These are phyloP conservation scores for Drosophila littoralis DNA, from an alignment of 1,140 invertebrate species.

Conservation along the genomic window DNA sequence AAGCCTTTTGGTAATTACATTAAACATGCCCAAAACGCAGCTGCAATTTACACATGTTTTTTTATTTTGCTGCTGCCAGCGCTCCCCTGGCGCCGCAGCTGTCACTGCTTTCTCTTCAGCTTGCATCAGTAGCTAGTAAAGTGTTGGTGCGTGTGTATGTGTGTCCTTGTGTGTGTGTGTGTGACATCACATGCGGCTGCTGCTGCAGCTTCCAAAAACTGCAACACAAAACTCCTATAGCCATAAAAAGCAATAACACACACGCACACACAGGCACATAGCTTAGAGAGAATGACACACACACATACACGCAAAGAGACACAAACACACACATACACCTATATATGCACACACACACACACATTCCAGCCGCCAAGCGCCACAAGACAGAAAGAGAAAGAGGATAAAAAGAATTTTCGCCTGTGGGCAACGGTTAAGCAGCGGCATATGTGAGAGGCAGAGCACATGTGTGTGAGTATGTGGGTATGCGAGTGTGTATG, in stretches of 20 bases:
- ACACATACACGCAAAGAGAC: constrained; percentile 3
- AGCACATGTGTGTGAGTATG: constrained; percentile 11
- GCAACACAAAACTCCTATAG: constrained; percentile 68
- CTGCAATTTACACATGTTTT: constrained; percentile 76
- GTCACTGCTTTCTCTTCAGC: background rate
- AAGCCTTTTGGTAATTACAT: constrained; percentile 82
- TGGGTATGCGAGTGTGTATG: constrained; percentile 14
- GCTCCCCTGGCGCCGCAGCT: background rate
- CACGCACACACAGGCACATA: constrained; percentile 20
- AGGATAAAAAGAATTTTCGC: constrained; percentile 54
- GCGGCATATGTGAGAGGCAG: constrained; percentile 28
- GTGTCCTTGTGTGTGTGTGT: constrained; percentile 14
- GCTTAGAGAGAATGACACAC: constrained; percentile 17
- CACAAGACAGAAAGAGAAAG: constrained; percentile 7
- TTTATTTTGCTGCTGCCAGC: background rate
- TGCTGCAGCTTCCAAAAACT: constrained; percentile 54
- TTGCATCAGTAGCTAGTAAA: constrained; percentile 1
- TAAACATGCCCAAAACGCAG: constrained; percentile 82
- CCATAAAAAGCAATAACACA: constrained; percentile 60
- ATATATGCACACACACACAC: background rate
- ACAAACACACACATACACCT: constrained; percentile 7
- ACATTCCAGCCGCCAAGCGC: too few relatives aligned
- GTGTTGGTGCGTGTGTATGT: background rate
- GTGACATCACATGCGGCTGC: constrained; percentile 53
- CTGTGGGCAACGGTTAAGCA: constrained; percentile 64